Evolutionary conservation across 2,113 vertebrate genomes (phyloP).

Genomic region (Donacobius atricapilla): DNA sequence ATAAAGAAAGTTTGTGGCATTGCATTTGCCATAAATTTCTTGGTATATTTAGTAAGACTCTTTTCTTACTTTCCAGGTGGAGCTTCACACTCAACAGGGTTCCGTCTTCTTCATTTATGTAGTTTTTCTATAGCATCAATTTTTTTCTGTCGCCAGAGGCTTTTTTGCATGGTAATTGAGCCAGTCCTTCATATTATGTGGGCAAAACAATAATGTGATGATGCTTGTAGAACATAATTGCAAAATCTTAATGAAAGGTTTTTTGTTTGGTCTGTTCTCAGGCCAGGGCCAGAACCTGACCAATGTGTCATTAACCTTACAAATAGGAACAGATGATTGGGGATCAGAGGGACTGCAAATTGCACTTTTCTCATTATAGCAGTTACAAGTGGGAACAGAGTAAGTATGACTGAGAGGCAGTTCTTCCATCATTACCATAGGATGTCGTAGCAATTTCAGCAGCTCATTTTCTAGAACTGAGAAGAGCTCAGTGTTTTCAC

Average conservation of each 20-base stretch:
- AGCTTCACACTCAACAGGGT: neutral
- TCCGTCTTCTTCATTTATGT: neutral
- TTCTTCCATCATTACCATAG: neutral
- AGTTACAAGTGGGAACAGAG: neutral
- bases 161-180: neutral
- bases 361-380: neutral
- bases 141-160: neutral
- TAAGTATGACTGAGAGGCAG: neutral
- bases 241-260: neutral
- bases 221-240: neutral
- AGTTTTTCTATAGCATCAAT: neutral
- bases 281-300: neutral
- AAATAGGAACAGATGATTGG: neutral
- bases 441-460: neutral
- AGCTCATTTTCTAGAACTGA: neutral
- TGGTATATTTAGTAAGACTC: neutral
- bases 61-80: neutral
- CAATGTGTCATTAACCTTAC: neutral
- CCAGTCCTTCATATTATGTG: neutral
- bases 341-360: neutral
- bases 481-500: neutral
- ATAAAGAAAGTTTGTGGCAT: neutral
- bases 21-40: neutral
- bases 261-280: neutral
- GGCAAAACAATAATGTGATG: neutral